These are phyloP conservation scores for Adoxophyes honmai DNA, from an alignment of 1,140 invertebrate genomes.

Conservation along the genomic window DNA sequence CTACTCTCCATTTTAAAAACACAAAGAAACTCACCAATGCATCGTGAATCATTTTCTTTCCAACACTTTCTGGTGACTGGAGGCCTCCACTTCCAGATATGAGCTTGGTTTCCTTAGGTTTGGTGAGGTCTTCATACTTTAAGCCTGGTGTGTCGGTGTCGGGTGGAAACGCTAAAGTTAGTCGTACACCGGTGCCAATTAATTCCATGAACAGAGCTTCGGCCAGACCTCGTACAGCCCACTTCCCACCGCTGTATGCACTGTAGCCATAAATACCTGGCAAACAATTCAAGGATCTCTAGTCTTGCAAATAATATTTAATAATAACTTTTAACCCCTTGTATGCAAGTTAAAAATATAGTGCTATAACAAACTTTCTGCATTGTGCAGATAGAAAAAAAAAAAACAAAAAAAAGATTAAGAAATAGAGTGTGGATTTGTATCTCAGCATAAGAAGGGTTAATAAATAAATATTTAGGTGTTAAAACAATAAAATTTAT, in stretches of 20 bases:
- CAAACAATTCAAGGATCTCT: no score
- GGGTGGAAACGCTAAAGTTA: slow-evolving; percentile 94
- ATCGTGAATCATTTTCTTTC: slow-evolving; percentile 87
- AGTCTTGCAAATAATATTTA: no score
- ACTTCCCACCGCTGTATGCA: slow-evolving; percentile 95
- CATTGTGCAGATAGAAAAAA: no score
- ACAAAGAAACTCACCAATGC: slow-evolving; percentile 81
- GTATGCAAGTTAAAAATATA: no score
- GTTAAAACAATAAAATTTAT: no score
- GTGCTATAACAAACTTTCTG: no score
- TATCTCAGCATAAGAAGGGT: no score
- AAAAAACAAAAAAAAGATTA: no score
- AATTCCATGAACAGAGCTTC: slow-evolving; percentile 96
- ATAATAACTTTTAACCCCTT: no score
- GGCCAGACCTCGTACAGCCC: slow-evolving; percentile 95
- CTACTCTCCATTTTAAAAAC: no score
- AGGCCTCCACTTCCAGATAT: slow-evolving; percentile 91
- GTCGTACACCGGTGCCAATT: slow-evolving; percentile 87
- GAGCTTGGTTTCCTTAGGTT: slow-evolving; percentile 92
- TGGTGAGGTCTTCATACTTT: slow-evolving; percentile 88
- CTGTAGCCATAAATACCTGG: slow-evolving; percentile 91
- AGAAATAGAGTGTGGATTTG: no score
- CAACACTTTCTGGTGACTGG: slow-evolving; percentile 88
- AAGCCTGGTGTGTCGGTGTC: slow-evolving; percentile 99
- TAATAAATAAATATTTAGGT: no score